Percentiles rank a stretch among this genome's conserved stretches.
Evolutionary conservation across 2,113 vertebrate species (phyloP).

Genomic region (Diphyllodes magnificus): DNA sequence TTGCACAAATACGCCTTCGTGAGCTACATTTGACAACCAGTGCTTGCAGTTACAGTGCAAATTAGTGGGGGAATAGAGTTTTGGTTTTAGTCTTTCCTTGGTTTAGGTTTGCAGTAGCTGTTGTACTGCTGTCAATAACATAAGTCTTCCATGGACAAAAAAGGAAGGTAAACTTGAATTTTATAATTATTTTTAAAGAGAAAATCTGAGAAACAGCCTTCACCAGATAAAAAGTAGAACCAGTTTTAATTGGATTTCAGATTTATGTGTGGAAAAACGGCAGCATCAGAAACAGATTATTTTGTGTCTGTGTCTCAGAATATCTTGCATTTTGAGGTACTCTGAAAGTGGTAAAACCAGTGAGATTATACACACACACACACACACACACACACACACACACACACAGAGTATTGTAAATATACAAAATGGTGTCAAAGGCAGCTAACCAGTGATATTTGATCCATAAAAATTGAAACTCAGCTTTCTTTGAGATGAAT

Average conservation of each 20-base stretch:
- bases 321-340: neutral
- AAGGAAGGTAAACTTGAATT: neutral
- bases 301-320: neutral
- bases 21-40: neutral
- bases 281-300: neutral
- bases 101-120: neutral
- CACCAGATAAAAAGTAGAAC: neutral
- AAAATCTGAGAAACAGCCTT: neutral
- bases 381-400: neutral
- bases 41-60: neutral
- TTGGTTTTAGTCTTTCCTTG: neutral
- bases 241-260: neutral
- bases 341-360: neutral
- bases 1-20: accelerated
- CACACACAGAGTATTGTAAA: neutral
- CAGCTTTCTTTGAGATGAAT: neutral
- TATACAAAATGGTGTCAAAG: neutral
- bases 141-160: accelerated
- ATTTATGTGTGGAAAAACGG: neutral
- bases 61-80: neutral
- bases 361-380: neutral
- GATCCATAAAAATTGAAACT: neutral
- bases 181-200: neutral
- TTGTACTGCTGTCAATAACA: neutral
- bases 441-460: neutral